A percentile compares a stretch with the other conserved stretches of the same genome.
Conservation (phyloP, 2,797 vertebrate species). For the Pseudotriccus pelzelni region DNA sequence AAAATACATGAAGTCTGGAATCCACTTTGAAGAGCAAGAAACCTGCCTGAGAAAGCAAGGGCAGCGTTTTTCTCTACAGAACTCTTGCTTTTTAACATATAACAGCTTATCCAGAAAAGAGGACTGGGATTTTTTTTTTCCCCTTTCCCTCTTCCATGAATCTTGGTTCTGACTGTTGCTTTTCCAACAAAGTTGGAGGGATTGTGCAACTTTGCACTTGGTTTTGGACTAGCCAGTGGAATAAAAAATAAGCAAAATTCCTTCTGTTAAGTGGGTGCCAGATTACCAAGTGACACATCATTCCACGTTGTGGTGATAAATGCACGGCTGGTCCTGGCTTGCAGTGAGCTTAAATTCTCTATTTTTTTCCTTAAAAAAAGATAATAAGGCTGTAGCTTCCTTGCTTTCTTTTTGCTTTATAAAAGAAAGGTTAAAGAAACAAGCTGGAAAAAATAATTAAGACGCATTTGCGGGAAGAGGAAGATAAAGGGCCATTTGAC, state of each 20-base stretch:
- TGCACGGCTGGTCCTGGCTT: neutral
- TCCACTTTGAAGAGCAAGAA: constrained; percentile 30
- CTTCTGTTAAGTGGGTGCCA: constrained; percentile 41
- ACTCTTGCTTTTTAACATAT: constrained; percentile 1
- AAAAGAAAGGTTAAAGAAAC: neutral
- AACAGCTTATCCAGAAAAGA: constrained; percentile 19
- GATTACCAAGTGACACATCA: constrained; percentile 52
- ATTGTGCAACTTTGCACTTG: constrained; percentile 59
- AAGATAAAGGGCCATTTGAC: neutral
- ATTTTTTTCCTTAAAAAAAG: neutral
- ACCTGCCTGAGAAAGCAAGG: neutral
- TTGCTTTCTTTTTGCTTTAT: neutral
- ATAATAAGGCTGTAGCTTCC: neutral
- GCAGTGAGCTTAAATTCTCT: neutral
- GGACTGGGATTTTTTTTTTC: neutral
- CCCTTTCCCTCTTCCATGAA: neutral
- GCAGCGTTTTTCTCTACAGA: neutral
- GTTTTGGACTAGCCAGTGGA: constrained; percentile 45
- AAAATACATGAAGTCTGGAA: constrained; percentile 23
- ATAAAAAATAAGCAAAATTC: constrained; percentile 66
- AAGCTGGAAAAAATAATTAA: neutral
- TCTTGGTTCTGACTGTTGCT: constrained; percentile 8
- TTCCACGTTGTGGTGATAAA: neutral
- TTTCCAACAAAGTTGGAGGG: constrained; percentile 18
- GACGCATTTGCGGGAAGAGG: neutral